Evolutionary conservation across 2,888 invertebrate species (phyloP).

Genomic region (Tanaodytes sp.): DNA sequence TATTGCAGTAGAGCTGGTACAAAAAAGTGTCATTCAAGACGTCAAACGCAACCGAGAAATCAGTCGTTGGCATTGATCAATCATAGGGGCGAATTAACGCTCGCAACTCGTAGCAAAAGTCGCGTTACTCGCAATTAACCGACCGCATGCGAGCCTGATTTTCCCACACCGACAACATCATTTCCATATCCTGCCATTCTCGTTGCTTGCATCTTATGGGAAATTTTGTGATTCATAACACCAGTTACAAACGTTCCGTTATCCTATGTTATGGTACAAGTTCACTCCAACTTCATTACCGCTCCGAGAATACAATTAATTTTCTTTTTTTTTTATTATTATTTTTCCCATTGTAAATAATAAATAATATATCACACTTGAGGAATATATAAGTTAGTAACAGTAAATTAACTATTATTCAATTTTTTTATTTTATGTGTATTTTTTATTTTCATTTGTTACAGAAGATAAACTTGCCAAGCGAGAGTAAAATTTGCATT

Average conservation of each 20-base stretch:
- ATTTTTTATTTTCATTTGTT: constrained; percentile 8
- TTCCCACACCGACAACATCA: constrained; percentile 65
- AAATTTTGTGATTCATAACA: constrained; percentile 41
- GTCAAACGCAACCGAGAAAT: constrained; percentile 6
- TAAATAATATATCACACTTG: too few relatives aligned
- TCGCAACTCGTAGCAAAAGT: constrained; percentile 38
- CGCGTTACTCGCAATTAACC: constrained; percentile 48
- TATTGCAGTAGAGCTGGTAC: neutral
- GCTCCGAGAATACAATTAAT: too few relatives aligned
- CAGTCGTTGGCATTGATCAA: constrained; percentile 9
- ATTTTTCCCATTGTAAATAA: too few relatives aligned
- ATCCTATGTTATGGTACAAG: constrained; percentile 1
- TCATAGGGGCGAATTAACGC: constrained; percentile 14
- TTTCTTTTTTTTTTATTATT: too few relatives aligned
- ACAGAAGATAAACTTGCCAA: too few relatives aligned
- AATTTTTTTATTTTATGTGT: too few relatives aligned
- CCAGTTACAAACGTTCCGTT: constrained; percentile 22
- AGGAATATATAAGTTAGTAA: too few relatives aligned
- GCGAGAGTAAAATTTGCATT: too few relatives aligned
- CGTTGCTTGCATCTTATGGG: constrained; percentile 36
- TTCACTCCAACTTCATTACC: constrained; percentile 5
- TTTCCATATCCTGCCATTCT: constrained; percentile 63
- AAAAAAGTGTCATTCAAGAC: constrained; percentile 10
- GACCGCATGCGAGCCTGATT: constrained; percentile 57
- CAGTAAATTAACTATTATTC: too few relatives aligned